Conservation (phyloP, 2,888 invertebrate species). For the Elmis aenea region DNA sequence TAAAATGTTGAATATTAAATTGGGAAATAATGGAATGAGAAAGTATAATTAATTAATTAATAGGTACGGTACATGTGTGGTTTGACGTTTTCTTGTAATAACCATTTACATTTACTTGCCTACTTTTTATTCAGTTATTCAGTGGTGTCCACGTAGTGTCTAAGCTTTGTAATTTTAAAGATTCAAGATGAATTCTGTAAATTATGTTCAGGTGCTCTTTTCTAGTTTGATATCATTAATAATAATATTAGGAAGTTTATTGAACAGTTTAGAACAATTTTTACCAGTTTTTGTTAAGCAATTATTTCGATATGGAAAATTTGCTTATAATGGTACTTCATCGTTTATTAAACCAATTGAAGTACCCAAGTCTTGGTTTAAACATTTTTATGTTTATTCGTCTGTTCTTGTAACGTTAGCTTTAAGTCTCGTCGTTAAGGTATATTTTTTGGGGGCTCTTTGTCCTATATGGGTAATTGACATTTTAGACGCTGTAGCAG, state of each 20-base stretch:
- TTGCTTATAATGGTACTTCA: slow-evolving; percentile 53
- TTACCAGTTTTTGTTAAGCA: slow-evolving; percentile 62
- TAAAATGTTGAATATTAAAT: no score
- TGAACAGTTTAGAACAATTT: slow-evolving; percentile 61
- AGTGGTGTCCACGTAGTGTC: no score
- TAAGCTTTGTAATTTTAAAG: no score
- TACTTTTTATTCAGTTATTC: no score
- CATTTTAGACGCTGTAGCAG: slow-evolving; percentile 48
- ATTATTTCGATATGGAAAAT: slow-evolving; percentile 70
- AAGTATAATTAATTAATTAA: no score
- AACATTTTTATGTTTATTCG: slow-evolving; percentile 75
- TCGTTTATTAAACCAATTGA: slow-evolving; percentile 49
- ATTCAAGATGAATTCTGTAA: slow-evolving; percentile 25
- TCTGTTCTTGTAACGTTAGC: slow-evolving; percentile 52
- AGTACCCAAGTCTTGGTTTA: slow-evolving; percentile 75
- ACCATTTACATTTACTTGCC: no score
- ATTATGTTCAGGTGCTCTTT: slow-evolving; percentile 34
- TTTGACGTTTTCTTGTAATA: no score
- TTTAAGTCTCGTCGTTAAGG: slow-evolving; percentile 48
- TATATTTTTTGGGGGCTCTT: slow-evolving; percentile 45
- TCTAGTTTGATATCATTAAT: slow-evolving; percentile 32
- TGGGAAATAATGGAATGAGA: no score
- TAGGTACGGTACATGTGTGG: no score
- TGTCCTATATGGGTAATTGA: slow-evolving; percentile 50
- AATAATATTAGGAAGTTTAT: slow-evolving; percentile 55